Conservation (phyloP, 1,140 invertebrate species). For the Zophobas morio region DNA sequence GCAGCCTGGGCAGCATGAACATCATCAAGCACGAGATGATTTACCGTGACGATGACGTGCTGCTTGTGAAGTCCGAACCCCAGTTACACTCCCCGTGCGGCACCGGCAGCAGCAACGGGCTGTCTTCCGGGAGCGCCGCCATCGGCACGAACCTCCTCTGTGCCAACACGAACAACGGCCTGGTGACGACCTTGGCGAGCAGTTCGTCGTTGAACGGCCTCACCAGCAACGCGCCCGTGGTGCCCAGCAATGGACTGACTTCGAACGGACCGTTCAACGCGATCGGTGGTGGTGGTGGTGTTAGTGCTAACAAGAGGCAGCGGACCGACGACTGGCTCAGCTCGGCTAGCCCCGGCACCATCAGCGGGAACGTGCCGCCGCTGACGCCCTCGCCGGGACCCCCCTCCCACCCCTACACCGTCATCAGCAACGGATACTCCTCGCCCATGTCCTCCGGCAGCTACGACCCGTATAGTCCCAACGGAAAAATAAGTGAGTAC, state of each 20-base stretch:
- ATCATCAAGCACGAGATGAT: constrained; percentile 66
- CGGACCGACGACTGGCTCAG: constrained; percentile 76
- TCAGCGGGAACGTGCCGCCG: constrained; percentile 72
- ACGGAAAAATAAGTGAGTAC: constrained; percentile 86
- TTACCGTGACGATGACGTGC: constrained; percentile 64
- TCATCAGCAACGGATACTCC: constrained; percentile 84
- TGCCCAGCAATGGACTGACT: constrained; percentile 48
- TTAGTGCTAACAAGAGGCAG: constrained; percentile 57
- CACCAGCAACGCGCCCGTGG: constrained; percentile 36
- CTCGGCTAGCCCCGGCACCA: constrained; percentile 72
- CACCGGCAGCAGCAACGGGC: constrained; percentile 50
- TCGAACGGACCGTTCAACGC: constrained; percentile 57
- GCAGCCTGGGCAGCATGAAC: constrained; percentile 61
- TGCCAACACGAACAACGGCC: constrained; percentile 45
- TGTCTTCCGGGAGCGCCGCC: constrained; percentile 47
- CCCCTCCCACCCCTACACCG: constrained; percentile 71
- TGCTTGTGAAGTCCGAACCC: constrained; percentile 66
- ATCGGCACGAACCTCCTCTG: constrained; percentile 29
- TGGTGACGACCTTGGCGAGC: constrained; percentile 48
- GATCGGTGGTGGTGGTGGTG: constrained; percentile 30
- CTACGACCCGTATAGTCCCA: constrained; percentile 89
- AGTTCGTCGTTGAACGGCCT: constrained; percentile 50
- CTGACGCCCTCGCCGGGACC: constrained; percentile 74
- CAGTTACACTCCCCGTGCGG: constrained; percentile 58
- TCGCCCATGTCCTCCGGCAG: constrained; percentile 86